Conservation (phyloP, 1,140 invertebrate genomes). For the Drosophila pachea region DNA sequence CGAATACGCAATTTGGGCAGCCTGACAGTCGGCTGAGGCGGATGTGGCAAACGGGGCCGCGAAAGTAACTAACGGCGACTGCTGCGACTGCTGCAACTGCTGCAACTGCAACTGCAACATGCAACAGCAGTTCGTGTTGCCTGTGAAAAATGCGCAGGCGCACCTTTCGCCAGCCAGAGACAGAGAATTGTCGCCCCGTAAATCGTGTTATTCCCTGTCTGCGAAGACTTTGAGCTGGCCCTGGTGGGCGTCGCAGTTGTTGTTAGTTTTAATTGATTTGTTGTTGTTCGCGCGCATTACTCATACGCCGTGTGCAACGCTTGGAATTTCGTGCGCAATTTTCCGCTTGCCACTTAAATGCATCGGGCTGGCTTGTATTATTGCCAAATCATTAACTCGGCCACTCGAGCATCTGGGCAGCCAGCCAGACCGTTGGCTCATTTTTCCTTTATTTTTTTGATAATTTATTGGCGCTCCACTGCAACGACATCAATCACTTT, state of each 20-base stretch:
- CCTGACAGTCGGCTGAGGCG: constrained; percentile 62
- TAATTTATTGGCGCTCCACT: constrained; percentile 70
- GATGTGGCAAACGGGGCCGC: constrained; percentile 55
- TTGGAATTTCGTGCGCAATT: constrained; percentile 65
- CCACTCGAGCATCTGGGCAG: constrained; percentile 67
- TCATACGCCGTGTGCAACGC: constrained; percentile 59
- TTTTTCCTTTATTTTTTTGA: constrained; percentile 31
- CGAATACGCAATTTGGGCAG: constrained; percentile 71
- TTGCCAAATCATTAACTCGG: constrained; percentile 77
- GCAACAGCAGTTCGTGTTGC: constrained; percentile 58
- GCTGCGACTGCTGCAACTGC: neutral
- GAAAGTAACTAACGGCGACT: constrained; percentile 59
- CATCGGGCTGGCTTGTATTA: constrained; percentile 50
- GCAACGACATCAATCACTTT: constrained; percentile 76
- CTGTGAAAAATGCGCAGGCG: constrained; percentile 67
- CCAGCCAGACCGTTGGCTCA: constrained; percentile 10
- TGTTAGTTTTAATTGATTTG: constrained; percentile 70
- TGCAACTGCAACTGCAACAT: constrained; percentile 11
- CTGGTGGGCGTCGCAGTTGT: constrained; percentile 52
- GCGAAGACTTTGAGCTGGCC: constrained; percentile 62
- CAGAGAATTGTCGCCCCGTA: constrained; percentile 67
- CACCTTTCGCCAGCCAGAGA: constrained; percentile 64
- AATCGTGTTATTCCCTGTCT: constrained; percentile 62
- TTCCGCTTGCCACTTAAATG: constrained; percentile 74
- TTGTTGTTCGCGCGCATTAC: constrained; percentile 60